Evolutionary conservation across 1,140 invertebrate species (phyloP), one percentile per base, ranked within the genome.

Genomic region (Pararge aegeria): DNA sequence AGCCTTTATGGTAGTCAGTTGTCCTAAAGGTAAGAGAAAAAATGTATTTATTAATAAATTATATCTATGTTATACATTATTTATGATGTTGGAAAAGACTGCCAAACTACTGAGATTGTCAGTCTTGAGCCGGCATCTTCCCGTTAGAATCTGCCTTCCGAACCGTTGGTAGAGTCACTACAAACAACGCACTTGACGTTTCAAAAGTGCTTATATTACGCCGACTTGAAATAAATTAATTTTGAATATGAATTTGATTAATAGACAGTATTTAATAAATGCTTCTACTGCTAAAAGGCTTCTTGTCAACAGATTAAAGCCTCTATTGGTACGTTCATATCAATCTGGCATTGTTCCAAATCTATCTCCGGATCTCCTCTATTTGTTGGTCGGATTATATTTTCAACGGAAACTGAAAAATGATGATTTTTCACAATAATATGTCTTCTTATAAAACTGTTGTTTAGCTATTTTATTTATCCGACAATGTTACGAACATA

Each of bases 351-450:
- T 42, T 42, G 15, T 16, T 42, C 38, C 38, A 42, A 12, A 16
- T 18, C 15, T 9, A 42, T 15, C 38, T 16, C 1, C 38, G 38
- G 38, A 12, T 38, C 10, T 18, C 16, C n/a, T 7, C 38, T 42
- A 42, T 42, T 16, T 42, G 38, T 15, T 42, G 30, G 9, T 34
- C 30, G 38, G 38, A 42, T 42, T 42, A 42, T 42, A 42, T 42
- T 34, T 34, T 34, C 30, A 42, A 15, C 16, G 38, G 5, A 9
- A 15, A 15, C 15, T 42, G 38, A 9, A 42, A n/a, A 42, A 42
- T 42, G 13, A 42, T 42, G 38, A 42, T 12, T 1, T 1, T 34
- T 34, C 10, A 34, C 3, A 6, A 12, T 34, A 10, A 10, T 34
- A 7, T n/a, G 29, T 30, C 5, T 5, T 30, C 4, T 30, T 5